phyloP scores from a whole-genome alignment of 1,140 invertebrate genomes.

The Megalonaias nervosa region DNA sequence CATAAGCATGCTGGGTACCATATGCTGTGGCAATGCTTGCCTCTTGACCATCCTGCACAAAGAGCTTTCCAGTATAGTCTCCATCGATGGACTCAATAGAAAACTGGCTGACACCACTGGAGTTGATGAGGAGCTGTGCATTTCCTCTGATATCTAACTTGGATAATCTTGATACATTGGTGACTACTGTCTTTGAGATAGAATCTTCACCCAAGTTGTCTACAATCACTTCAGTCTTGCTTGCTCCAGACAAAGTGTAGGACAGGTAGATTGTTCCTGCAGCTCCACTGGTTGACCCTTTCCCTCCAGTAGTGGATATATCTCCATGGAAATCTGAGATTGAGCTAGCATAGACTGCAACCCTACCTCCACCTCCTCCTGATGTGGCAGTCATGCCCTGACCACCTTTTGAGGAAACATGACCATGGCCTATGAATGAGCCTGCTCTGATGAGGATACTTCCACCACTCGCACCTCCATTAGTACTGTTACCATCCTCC shows the following conservation, averaged over 20 bases:
- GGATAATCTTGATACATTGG: conserved; percentile 24
- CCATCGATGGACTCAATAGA: conserved; percentile 43
- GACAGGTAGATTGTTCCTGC: conserved; percentile 52
- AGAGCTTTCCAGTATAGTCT: conserved; percentile 50
- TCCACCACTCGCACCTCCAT: conserved; percentile 54
- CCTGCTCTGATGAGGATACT: conserved; percentile 45
- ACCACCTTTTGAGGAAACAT: conserved; percentile 47
- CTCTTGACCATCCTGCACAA: conserved; percentile 36
- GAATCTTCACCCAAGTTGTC: conserved; percentile 38
- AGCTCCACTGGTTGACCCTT: conserved; percentile 43
- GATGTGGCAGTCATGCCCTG: not conserved
- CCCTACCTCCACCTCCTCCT: conserved; percentile 54
- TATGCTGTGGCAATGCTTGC: conserved; percentile 50
- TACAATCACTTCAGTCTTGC: conserved; percentile 33
- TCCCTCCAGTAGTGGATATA: conserved; percentile 40
- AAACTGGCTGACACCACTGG: conserved; percentile 6
- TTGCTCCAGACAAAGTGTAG: conserved; percentile 44
- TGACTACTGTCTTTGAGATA: conserved; percentile 32
- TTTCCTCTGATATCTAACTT: conserved; percentile 39
- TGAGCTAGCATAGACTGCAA: conserved; percentile 38
- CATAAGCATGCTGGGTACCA: conserved; percentile 53
- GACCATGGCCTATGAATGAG: conserved; percentile 50
- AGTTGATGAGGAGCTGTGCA: conserved; percentile 36
- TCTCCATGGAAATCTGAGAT: conserved; percentile 45
- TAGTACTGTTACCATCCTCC: conserved; percentile 5